These are phyloP conservation scores for Cheilosia soror DNA, from an alignment of 2,888 invertebrate genomes.

Conservation along the genomic window DNA sequence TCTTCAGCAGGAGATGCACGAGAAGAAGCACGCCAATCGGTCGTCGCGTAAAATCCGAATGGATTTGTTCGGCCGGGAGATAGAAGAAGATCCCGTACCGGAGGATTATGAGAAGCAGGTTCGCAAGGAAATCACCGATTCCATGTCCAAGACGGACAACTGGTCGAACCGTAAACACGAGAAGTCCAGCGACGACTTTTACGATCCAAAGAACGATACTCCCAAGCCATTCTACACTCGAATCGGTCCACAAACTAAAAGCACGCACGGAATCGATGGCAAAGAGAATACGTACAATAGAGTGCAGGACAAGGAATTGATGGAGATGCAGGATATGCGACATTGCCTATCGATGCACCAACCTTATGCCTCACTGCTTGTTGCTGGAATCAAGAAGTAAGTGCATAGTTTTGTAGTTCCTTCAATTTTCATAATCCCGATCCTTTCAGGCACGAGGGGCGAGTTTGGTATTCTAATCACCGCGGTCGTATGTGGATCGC, in stretches of 20 bases:
- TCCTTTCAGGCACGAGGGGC: constrained; percentile 92
- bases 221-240: constrained; percentile 78
- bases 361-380: constrained; percentile 96
- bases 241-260: constrained; percentile 59
- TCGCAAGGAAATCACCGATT: constrained; percentile 82
- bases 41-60: constrained; percentile 89
- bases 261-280: constrained; percentile 71
- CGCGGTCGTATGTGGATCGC: constrained; percentile 98
- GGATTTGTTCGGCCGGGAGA: constrained; percentile 89
- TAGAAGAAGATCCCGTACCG: constrained; percentile 84
- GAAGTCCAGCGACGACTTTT: constrained; percentile 59
- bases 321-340: constrained; percentile 94
- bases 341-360: constrained; percentile 97
- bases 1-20: constrained; percentile 88
- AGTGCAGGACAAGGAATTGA: constrained; percentile 90
- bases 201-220: constrained; percentile 77
- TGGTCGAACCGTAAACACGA: constrained; percentile 77
- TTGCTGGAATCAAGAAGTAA: constrained; percentile 96
- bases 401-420: background rate
- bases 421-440: constrained; percentile 34
- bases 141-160: constrained; percentile 72
- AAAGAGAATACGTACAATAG: constrained; percentile 83
- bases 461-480: constrained; percentile 96
- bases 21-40: constrained; percentile 88
- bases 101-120: constrained; percentile 83